Evolutionary conservation across 2,797 vertebrate genomes (phyloP).

Genomic region (Gymnoscopelus braueri): DNA sequence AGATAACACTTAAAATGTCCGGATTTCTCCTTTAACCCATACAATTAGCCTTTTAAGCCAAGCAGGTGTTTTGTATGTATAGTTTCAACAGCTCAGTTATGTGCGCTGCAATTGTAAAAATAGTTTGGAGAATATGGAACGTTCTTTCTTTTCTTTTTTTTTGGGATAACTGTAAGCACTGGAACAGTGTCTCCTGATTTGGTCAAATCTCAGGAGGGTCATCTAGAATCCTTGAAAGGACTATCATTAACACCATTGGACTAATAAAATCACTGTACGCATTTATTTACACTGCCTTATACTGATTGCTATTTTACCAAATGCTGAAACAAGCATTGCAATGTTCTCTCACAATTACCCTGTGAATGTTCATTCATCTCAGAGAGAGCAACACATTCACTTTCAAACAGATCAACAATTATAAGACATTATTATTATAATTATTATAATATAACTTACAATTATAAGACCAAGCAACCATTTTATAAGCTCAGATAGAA

Average conservation of each 20-base stretch:
- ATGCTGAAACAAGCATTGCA: conserved; percentile 20
- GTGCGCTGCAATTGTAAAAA: conserved; percentile 42
- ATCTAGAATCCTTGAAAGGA: background rate
- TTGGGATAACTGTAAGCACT: conserved; percentile 41
- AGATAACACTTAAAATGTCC: too few relatives aligned
- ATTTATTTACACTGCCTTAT: conserved; percentile 38
- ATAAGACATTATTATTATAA: too few relatives aligned
- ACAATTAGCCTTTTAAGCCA: conserved; percentile 70
- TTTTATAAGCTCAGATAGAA: conserved; percentile 16
- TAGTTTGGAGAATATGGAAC: conserved; percentile 16
- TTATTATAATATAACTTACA: too few relatives aligned
- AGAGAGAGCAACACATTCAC: background rate
- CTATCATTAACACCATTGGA: background rate
- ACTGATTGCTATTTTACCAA: background rate
- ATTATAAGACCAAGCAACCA: conserved; percentile 38
- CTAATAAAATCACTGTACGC: background rate
- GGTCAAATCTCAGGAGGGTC: background rate
- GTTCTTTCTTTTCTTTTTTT: conserved; percentile 23
- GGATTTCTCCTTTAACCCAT: too few relatives aligned
- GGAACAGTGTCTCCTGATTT: conserved; percentile 54
- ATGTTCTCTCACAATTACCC: background rate
- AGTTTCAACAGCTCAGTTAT: conserved; percentile 35
- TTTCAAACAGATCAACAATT: background rate
- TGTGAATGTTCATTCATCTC: background rate
- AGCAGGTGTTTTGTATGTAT: conserved; percentile 70